phyloP scores from a whole-genome alignment of 2,797 vertebrate species.

The Florisuga fusca region DNA sequence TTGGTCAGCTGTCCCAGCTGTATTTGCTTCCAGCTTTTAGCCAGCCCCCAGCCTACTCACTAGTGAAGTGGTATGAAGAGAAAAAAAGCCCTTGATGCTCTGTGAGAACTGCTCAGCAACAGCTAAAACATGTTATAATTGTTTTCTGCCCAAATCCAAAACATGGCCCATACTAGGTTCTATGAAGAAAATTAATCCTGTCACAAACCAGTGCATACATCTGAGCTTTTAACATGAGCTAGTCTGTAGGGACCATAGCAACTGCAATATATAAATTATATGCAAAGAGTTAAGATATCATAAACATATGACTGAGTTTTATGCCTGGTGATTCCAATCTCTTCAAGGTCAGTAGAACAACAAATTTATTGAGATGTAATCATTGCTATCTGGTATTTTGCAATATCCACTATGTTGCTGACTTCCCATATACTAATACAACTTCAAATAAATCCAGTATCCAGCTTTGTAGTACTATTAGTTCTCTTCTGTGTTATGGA shows the following conservation, averaged over 20 bases:
- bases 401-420: neutral
- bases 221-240: neutral
- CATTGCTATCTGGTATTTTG: neutral
- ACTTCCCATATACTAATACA: neutral
- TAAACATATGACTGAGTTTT: neutral
- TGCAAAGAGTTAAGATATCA: neutral
- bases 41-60: neutral
- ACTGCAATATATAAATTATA: neutral
- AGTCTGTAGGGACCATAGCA: neutral
- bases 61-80: rapidly evolving
- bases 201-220: neutral
- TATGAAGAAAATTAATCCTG: neutral
- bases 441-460: neutral
- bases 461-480: neutral
- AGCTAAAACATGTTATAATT: neutral
- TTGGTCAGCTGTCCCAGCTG: neutral
- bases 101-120: neutral
- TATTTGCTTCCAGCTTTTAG: neutral
- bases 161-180: neutral
- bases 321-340: neutral
- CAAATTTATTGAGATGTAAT: neutral
- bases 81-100: neutral
- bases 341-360: neutral
- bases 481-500: neutral
- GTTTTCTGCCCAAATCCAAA: neutral